Percentiles rank a stretch among this genome's conserved stretches.
phyloP scores from a whole-genome alignment of 2,113 vertebrate species.

The Empidonax traillii region DNA sequence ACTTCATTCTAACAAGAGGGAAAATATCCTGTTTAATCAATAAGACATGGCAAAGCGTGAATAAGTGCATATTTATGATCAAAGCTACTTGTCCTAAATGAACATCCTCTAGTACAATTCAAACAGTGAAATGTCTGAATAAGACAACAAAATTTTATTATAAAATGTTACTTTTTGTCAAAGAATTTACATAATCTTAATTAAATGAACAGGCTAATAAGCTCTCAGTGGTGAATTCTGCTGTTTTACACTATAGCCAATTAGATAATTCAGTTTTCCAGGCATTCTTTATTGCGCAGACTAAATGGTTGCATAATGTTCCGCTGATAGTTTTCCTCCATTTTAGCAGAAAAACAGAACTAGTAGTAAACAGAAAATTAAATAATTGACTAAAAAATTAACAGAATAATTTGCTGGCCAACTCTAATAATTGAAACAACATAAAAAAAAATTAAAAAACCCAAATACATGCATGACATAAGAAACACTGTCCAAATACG shows the following conservation, averaged over 20 bases:
- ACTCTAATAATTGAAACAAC: background rate
- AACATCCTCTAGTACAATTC: constrained; percentile 14
- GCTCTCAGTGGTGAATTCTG: background rate
- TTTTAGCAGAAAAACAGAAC: background rate
- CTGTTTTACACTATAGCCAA: constrained; percentile 1
- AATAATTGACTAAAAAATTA: constrained; percentile 7
- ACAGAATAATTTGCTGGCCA: background rate
- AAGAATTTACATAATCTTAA: constrained; percentile 37
- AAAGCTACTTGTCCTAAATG: constrained; percentile 43
- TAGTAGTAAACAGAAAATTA: constrained; percentile 1
- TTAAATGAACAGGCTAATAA: constrained; percentile 35
- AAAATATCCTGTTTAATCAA: constrained; percentile 59
- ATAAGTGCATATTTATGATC: constrained; percentile 50
- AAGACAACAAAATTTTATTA: background rate
- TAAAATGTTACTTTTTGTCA: constrained; percentile 16
- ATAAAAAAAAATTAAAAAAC: background rate
- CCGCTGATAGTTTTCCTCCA: background rate
- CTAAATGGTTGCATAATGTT: background rate
- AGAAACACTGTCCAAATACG: background rate
- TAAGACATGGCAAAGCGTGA: constrained; percentile 31
- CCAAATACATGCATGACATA: background rate
- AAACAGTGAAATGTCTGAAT: background rate
- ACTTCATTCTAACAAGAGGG: constrained; percentile 35
- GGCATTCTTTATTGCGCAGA: background rate
- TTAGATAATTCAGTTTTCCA: constrained; percentile 22